Conservation (phyloP, 2,113 vertebrate species). For the Furnarius figulus region DNA sequence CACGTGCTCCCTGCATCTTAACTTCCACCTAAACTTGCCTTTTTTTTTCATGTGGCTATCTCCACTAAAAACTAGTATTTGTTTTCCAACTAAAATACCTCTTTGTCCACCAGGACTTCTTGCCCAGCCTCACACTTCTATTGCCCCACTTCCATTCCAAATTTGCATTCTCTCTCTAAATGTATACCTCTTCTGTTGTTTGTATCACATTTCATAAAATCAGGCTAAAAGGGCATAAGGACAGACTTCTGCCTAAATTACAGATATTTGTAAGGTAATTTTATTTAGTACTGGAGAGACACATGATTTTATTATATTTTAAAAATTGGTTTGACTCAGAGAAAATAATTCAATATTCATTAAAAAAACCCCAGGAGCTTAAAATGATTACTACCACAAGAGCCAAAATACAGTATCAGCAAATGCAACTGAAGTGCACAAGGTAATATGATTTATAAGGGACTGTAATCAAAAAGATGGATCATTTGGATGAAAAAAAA, state of each 20-base stretch:
- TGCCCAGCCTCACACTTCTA: not conserved
- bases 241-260: not conserved
- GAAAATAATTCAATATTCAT: not conserved
- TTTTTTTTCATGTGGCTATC: not conserved
- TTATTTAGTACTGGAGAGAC: not conserved
- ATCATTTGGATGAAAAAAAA: not conserved
- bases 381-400: not conserved
- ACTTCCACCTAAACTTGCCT: not conserved
- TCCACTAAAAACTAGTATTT: not conserved
- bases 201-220: not conserved
- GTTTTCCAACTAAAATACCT: not conserved
- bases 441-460: not conserved
- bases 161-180: not conserved
- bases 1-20: not conserved
- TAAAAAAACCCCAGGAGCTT: not conserved
- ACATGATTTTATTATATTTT: not conserved
- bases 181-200: not conserved
- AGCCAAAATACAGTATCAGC: not conserved
- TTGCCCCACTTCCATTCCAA: not conserved
- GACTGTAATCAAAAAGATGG: not conserved
- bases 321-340: not conserved
- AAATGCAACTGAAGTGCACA: not conserved
- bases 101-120: not conserved
- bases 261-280: not conserved
- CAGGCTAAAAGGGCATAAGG: not conserved